Conservation (phyloP, 2,888 invertebrate genomes). For the Brenthis hecate region DNA sequence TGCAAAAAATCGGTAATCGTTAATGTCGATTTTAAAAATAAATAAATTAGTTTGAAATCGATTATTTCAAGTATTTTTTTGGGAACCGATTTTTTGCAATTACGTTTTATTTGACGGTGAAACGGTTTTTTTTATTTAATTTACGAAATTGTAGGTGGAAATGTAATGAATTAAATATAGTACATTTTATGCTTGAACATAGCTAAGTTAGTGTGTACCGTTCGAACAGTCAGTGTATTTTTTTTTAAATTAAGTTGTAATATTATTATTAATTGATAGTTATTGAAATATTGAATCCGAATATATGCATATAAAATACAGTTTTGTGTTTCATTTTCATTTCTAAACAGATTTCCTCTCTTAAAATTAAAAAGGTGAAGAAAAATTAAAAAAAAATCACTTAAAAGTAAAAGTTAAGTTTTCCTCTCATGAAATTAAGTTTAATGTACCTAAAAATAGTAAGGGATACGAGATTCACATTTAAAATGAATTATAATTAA, state of each 20-base stretch:
- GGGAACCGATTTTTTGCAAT: conserved; percentile 27
- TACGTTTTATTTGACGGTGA: conserved; percentile 18
- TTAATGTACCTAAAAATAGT: too few relatives aligned
- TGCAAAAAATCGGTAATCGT: conserved; percentile 18
- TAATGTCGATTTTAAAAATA: conserved; percentile 3
- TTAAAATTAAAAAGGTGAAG: too few relatives aligned
- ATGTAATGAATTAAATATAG: conserved; percentile 78
- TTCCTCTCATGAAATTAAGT: too few relatives aligned
- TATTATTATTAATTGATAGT: conserved; percentile 72
- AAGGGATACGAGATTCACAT: too few relatives aligned
- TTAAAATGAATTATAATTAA: too few relatives aligned
- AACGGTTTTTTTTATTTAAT: conserved; percentile 39
- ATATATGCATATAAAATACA: conserved; percentile 78
- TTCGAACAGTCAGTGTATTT: conserved; percentile 76
- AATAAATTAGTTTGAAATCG: conserved; percentile 7
- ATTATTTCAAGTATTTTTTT: not conserved
- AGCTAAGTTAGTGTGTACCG: conserved; percentile 72
- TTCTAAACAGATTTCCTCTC: too few relatives aligned
- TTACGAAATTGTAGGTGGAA: conserved; percentile 51
- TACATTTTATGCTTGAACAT: conserved; percentile 74
- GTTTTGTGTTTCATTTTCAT: conserved; percentile 31
- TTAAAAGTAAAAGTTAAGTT: too few relatives aligned
- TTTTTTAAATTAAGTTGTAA: conserved; percentile 78
- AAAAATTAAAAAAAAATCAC: too few relatives aligned
- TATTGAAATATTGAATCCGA: conserved; percentile 81